Percentiles rank a stretch among this genome's conserved stretches.
These are phyloP conservation scores for Glaucidium brasilianum DNA, from an alignment of 2,113 vertebrate genomes.

Conservation along the genomic window DNA sequence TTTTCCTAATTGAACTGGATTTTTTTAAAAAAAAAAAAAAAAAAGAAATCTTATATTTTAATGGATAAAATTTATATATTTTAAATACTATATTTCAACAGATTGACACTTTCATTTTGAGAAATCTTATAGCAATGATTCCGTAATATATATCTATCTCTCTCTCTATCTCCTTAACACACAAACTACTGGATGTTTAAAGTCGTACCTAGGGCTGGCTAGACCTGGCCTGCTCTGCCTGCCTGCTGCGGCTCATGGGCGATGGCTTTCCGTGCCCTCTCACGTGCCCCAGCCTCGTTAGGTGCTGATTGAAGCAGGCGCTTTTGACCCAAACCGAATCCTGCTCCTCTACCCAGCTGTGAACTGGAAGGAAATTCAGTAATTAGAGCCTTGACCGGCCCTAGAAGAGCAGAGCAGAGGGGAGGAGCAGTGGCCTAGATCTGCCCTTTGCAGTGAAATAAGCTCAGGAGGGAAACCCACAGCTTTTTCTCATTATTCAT, in stretches of 20 bases:
- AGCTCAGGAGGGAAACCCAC: not conserved
- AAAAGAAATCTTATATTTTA: conserved; percentile 71
- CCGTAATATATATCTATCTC: conserved; percentile 30
- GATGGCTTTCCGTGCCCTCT: not conserved
- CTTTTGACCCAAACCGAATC: not conserved
- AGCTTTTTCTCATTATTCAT: not conserved
- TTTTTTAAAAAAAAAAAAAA: not conserved
- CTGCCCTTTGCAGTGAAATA: not conserved
- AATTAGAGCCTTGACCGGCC: not conserved
- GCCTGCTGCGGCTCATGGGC: not conserved
- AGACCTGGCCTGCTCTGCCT: not conserved
- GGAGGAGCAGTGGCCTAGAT: not conserved
- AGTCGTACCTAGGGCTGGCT: not conserved
- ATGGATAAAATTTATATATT: conserved; percentile 76
- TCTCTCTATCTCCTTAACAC: conserved; percentile 26
- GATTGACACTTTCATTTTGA: conserved; percentile 59
- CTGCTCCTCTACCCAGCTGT: not conserved
- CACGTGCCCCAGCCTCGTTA: accelerated
- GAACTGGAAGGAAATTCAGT: not conserved
- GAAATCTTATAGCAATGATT: conserved; percentile 32
- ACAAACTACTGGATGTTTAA: not conserved
- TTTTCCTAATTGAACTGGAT: conserved; percentile 47
- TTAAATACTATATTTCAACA: conserved; percentile 70
- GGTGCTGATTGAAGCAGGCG: not conserved
- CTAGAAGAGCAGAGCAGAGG: not conserved